Evolutionary conservation across 2,888 invertebrate species (phyloP).

Genomic region (Anodontia alba): DNA sequence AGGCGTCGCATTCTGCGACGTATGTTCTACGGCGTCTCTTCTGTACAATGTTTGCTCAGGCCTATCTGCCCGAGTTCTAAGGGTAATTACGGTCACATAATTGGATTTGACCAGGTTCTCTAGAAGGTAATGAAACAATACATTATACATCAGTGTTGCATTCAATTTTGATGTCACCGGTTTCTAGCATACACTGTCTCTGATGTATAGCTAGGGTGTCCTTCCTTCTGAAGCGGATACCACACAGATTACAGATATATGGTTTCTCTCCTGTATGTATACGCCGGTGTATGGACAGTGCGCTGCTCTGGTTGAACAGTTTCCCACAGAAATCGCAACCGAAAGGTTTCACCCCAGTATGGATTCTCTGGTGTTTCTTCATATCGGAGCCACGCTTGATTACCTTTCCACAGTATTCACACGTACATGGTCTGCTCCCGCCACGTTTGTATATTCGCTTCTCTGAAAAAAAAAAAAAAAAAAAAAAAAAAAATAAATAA

Average conservation of each 20-base stretch:
- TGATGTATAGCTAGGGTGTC: background rate
- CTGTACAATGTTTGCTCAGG: too few species aligned
- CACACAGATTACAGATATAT: background rate
- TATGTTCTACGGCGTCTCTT: too few species aligned
- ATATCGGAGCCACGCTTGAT: constrained; percentile 8
- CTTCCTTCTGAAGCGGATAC: background rate
- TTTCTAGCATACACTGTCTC: background rate
- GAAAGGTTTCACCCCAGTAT: background rate
- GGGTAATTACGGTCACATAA: too few species aligned
- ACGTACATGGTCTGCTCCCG: background rate
- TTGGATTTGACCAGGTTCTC: too few species aligned
- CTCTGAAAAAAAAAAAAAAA: background rate
- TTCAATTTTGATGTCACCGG: too few species aligned
- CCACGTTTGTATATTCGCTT: background rate
- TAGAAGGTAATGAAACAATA: too few species aligned
- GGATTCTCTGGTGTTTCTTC: constrained; percentile 7
- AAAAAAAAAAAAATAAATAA: too few species aligned
- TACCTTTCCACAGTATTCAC: background rate
- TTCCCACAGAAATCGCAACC: constrained; percentile 1
- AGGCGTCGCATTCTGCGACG: too few species aligned
- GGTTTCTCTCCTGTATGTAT: constrained; percentile 11
- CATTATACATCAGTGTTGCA: too few species aligned
- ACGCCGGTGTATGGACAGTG: constrained; percentile 8
- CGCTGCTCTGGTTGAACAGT: background rate
- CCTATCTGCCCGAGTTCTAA: too few species aligned